Conservation (phyloP, 1,140 invertebrate species). For the Arctopsyche grandis region DNA sequence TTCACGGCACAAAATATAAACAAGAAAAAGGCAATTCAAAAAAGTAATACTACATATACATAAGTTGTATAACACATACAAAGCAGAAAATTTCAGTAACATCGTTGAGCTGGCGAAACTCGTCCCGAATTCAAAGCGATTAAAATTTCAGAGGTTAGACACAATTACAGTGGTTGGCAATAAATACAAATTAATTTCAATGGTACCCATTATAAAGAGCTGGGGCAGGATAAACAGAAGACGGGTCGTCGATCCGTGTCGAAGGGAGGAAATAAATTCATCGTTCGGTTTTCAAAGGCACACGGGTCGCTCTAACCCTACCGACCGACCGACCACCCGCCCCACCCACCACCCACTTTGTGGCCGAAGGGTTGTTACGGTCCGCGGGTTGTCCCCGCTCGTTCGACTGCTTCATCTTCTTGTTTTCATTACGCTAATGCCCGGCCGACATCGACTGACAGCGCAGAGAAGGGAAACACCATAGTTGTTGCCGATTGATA, state of each 20-base stretch:
- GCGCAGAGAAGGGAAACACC: neutral
- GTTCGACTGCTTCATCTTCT: constrained; percentile 33
- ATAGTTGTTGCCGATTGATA: constrained; percentile 24
- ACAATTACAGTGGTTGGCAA: too few species aligned
- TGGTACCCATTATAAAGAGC: neutral
- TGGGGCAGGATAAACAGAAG: too few species aligned
- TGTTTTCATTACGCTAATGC: constrained; percentile 41
- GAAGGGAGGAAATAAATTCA: constrained; percentile 24
- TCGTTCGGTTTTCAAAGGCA: constrained; percentile 10
- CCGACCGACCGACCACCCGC: too few species aligned
- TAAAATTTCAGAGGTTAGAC: too few species aligned
- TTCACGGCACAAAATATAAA: too few species aligned
- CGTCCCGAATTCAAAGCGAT: too few species aligned
- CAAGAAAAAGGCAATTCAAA: too few species aligned
- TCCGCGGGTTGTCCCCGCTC: constrained; percentile 22
- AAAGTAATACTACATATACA: too few species aligned
- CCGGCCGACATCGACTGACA: neutral
- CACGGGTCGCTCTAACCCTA: neutral
- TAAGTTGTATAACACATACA: too few species aligned
- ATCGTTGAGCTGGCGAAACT: too few species aligned
- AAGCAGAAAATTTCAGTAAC: too few species aligned
- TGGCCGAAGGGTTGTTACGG: constrained; percentile 35
- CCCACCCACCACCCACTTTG: neutral
- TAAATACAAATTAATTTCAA: neutral
- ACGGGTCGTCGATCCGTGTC: neutral